Conservation (phyloP, 1,140 invertebrate genomes). For the Whitmania pigra region DNA sequence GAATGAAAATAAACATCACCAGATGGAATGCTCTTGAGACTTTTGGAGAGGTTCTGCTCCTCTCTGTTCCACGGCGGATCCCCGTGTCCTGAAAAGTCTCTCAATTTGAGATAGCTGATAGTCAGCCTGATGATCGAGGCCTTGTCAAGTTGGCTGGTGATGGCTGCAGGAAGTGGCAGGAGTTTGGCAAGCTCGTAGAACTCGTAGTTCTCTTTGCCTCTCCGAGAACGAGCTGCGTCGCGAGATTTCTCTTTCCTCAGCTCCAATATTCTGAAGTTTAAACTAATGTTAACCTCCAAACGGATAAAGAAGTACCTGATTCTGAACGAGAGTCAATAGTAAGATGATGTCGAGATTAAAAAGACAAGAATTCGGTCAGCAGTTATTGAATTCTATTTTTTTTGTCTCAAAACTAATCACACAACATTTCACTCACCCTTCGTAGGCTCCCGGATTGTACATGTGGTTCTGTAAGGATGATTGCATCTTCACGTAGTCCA, state of each 20-base stretch:
- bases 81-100: conserved; percentile 84
- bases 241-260: conserved; percentile 89
- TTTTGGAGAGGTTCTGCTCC: conserved; percentile 9
- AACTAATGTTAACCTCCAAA: conserved; percentile 1
- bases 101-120: conserved; percentile 87
- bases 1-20: neutral
- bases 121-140: conserved; percentile 95
- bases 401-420: too few species aligned
- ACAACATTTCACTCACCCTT: conserved; percentile 13
- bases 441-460: conserved; percentile 15
- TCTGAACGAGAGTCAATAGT: too few species aligned
- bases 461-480: conserved; percentile 17
- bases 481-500: conserved; percentile 20
- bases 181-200: conserved; percentile 97
- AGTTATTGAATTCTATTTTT: too few species aligned
- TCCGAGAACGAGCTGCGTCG: conserved; percentile 79
- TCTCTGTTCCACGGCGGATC: conserved; percentile 44
- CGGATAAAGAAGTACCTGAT: too few species aligned
- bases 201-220: conserved; percentile 95
- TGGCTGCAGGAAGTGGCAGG: conserved; percentile 84
- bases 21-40: neutral
- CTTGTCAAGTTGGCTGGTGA: conserved; percentile 94
- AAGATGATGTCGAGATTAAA: too few species aligned
- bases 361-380: too few species aligned
- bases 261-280: conserved; percentile 74